Percentiles rank a stretch among this genome's conserved stretches.
These are phyloP conservation scores for Euzetes globulus DNA, from an alignment of 2,888 invertebrate species.

Conservation along the genomic window DNA sequence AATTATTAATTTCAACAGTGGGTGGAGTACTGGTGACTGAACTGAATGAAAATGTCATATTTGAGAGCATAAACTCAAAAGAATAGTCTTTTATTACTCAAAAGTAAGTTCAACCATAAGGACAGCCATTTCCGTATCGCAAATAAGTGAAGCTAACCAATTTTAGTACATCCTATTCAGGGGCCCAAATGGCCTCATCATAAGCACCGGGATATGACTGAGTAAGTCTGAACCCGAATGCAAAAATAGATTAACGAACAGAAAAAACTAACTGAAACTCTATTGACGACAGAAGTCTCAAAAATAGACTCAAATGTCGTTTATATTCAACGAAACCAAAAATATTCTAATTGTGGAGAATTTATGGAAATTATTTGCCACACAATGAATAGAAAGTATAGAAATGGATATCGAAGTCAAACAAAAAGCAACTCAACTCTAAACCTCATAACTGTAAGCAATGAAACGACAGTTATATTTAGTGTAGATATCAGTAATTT, in stretches of 20 bases:
- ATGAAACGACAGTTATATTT: background rate
- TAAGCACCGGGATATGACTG: background rate
- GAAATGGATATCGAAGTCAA: background rate
- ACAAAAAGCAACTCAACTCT: background rate
- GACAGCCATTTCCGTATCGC: constrained; percentile 16
- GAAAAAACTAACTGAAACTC: background rate
- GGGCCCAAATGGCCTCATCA: background rate
- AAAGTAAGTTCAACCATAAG: constrained; percentile 17
- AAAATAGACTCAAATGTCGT: background rate
- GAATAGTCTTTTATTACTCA: constrained; percentile 1
- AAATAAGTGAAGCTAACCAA: constrained; percentile 10
- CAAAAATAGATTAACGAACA: background rate
- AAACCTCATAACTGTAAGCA: background rate
- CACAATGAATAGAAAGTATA: background rate
- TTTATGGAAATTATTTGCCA: background rate
- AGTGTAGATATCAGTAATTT: background rate
- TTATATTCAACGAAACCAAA: background rate
- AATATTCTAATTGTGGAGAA: background rate
- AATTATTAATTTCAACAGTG: constrained; percentile 20
- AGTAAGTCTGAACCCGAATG: background rate
- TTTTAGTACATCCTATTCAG: constrained; percentile 3
- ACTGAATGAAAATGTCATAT: background rate
- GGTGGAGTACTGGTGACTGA: constrained; percentile 14
- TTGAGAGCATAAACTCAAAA: background rate
- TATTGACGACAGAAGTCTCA: background rate